Evolutionary conservation across 2,888 invertebrate genomes (phyloP).

Genomic region (Rhimphoctona megacephalus): DNA sequence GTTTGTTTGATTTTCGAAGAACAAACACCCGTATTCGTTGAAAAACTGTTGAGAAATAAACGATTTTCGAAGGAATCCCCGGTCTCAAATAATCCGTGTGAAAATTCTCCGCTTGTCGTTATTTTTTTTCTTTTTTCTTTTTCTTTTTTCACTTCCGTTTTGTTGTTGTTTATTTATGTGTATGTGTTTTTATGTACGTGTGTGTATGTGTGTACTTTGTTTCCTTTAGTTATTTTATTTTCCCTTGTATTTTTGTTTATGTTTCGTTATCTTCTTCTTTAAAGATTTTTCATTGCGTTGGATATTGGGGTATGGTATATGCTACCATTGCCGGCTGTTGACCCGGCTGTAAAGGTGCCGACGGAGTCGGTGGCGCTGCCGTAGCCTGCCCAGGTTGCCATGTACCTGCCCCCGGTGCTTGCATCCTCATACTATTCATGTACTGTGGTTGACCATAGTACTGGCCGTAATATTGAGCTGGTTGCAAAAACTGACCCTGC

Average conservation of each 20-base stretch:
- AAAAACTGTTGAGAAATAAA: constrained; percentile 74
- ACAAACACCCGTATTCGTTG: constrained; percentile 49
- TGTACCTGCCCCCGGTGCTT: constrained; percentile 84
- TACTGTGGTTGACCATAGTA: constrained; percentile 88
- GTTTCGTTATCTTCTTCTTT: constrained; percentile 60
- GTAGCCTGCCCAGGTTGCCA: constrained; percentile 85
- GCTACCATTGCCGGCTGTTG: constrained; percentile 84
- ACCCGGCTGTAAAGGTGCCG: constrained; percentile 83
- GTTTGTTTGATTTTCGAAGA: constrained; percentile 28
- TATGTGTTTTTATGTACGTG: constrained; percentile 5
- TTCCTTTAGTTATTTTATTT: constrained; percentile 65
- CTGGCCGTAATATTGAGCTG: constrained; percentile 88
- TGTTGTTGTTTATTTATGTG: background rate
- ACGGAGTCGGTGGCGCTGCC: constrained; percentile 82
- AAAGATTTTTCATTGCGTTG: constrained; percentile 90
- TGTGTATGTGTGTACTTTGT: constrained; percentile 53
- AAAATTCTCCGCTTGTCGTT: constrained; percentile 2
- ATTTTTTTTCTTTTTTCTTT: constrained; percentile 31
- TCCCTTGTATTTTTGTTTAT: constrained; percentile 63
- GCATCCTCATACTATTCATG: constrained; percentile 85
- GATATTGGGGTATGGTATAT: constrained; percentile 92
- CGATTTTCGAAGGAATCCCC: constrained; percentile 76
- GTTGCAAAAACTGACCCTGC: constrained; percentile 93
- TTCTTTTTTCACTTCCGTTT: background rate
- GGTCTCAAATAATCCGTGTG: constrained; percentile 53